phyloP scores from a whole-genome alignment of 2,888 invertebrate species.

The Megamerina dolium region DNA sequence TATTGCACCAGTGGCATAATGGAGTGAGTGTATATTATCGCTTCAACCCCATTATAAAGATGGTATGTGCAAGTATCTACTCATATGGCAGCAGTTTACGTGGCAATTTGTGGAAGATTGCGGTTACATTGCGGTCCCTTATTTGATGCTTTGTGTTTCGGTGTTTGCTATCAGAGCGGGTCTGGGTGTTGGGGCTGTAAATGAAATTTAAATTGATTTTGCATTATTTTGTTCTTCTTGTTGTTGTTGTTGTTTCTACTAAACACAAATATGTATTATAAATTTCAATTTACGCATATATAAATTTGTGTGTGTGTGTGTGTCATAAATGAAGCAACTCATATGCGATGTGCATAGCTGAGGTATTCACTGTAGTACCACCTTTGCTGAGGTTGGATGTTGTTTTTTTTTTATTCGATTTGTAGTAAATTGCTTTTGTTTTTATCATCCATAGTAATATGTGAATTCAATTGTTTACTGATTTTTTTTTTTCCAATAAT shows the following conservation, averaged over 20 bases:
- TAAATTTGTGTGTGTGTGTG: too few species aligned
- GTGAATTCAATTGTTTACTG: slow-evolving; percentile 36
- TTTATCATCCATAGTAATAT: slow-evolving; percentile 18
- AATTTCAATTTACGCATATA: slow-evolving; percentile 42
- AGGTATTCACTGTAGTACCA: background rate
- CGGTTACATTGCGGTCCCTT: slow-evolving; percentile 21
- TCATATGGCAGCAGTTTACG: slow-evolving; percentile 6
- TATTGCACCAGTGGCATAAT: background rate
- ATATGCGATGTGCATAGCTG: background rate
- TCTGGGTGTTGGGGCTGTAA: background rate
- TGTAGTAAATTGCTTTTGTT: slow-evolving; percentile 12
- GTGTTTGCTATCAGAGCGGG: too few species aligned
- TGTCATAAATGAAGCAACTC: slow-evolving; percentile 22
- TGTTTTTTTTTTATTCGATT: slow-evolving; percentile 5
- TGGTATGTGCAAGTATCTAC: too few species aligned
- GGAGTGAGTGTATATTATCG: background rate
- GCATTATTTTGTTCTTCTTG: slow-evolving; percentile 16
- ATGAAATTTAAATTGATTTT: slow-evolving; percentile 12
- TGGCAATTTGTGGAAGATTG: slow-evolving; percentile 38
- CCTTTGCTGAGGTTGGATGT: slow-evolving; percentile 2
- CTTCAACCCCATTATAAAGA: background rate
- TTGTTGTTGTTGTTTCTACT: slow-evolving; percentile 12
- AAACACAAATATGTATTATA: slow-evolving; percentile 34
- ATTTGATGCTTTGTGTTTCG: too few species aligned
- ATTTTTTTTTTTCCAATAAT: slow-evolving; percentile 29